These are phyloP conservation scores for Palythoa heliodiscus DNA, from an alignment of 92 coral and sea anemone species.

Conservation along the genomic window DNA sequence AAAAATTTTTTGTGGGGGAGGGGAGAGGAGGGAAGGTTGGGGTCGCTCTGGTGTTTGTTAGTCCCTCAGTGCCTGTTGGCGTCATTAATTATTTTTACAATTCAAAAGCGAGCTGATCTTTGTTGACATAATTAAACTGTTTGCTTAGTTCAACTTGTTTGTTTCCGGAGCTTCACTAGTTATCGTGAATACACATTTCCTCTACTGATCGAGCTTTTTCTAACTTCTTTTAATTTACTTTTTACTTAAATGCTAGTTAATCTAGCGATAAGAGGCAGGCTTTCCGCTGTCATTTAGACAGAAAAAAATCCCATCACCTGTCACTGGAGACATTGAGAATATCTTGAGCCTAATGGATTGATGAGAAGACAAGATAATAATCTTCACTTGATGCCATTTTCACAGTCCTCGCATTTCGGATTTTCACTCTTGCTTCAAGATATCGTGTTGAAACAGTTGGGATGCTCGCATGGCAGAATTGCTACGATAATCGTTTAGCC, in stretches of 20 bases:
- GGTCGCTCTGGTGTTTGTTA: not conserved
- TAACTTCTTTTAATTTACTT: constrained; percentile 24
- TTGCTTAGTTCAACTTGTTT: constrained; percentile 33
- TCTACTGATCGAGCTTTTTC: constrained; percentile 11
- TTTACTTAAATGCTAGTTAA: not conserved
- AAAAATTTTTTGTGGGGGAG: not conserved
- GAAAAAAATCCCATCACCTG: constrained; percentile 31
- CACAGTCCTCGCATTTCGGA: constrained; percentile 18
- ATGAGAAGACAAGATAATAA: constrained; percentile 28
- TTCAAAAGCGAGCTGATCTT: constrained; percentile 19
- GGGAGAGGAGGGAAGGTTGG: not conserved
- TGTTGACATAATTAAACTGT: constrained; percentile 35
- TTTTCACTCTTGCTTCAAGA: not conserved
- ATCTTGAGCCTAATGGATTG: constrained; percentile 35
- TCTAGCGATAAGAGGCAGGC: not conserved
- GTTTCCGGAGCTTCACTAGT: constrained; percentile 25
- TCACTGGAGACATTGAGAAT: constrained; percentile 37
- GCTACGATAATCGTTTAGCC: not conserved
- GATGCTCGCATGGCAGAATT: not conserved
- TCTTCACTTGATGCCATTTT: constrained; percentile 24
- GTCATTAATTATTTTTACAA: constrained; percentile 16
- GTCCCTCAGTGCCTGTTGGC: not conserved
- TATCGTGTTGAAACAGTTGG: constrained; percentile 65
- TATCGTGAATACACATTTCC: constrained; percentile 20
- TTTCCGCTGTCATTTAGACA: not conserved